Conservation (phyloP, 2,888 invertebrate species). For the Hemithea aestivaria region DNA sequence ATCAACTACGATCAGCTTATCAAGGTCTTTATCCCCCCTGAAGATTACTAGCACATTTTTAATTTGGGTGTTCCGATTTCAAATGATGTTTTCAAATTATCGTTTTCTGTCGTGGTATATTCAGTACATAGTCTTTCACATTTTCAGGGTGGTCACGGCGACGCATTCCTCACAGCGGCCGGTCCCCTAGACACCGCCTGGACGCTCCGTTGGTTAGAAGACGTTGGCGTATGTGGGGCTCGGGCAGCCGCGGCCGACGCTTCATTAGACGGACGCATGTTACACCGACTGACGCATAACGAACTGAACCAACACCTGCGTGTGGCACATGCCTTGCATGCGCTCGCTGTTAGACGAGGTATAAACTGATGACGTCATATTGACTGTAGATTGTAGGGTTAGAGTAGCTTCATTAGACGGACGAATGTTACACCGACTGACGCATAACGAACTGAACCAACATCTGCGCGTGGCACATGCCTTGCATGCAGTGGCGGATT, state of each 20-base stretch:
- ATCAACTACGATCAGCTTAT: too few species aligned
- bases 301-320: conserved; percentile 89
- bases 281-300: conserved; percentile 93
- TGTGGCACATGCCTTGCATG: conserved; percentile 94
- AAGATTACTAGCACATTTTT: too few species aligned
- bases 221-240: conserved; percentile 97
- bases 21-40: too few species aligned
- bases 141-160: conserved; percentile 72
- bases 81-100: too few species aligned
- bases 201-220: conserved; percentile 96
- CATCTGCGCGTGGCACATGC: conserved; percentile 40
- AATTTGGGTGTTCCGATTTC: too few species aligned
- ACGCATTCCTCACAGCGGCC: conserved; percentile 73
- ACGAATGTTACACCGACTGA: not conserved
- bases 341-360: conserved; percentile 90
- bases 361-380: too few species aligned
- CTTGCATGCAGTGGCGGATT: too few species aligned
- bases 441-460: not conserved
- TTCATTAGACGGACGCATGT: conserved; percentile 90
- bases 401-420: too few species aligned
- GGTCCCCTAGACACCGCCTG: conserved; percentile 87
- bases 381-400: conserved; percentile 92
- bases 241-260: conserved; percentile 85
- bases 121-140: too few species aligned
- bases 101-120: too few species aligned